These are phyloP conservation scores for Garrulus glandarius DNA, from an alignment of 2,797 vertebrate genomes.

Conservation along the genomic window DNA sequence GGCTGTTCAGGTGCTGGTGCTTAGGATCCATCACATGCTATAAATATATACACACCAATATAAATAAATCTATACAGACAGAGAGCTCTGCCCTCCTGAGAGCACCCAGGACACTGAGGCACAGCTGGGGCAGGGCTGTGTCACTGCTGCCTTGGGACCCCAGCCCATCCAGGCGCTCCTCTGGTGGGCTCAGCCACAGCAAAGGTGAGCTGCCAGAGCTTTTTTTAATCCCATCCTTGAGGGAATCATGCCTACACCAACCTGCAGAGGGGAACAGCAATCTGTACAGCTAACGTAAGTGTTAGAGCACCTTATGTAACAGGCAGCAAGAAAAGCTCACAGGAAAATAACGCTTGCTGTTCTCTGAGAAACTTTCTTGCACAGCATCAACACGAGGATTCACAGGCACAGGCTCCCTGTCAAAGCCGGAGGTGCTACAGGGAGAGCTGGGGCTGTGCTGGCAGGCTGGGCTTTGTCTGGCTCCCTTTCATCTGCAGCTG, in stretches of 20 bases:
- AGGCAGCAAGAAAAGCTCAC: not conserved
- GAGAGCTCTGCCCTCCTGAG: not conserved
- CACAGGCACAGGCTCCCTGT: fast-evolving
- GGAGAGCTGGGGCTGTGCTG: not conserved
- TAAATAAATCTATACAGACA: fast-evolving
- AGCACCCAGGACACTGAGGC: not conserved
- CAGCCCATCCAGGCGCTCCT: not conserved
- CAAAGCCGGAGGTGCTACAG: not conserved
- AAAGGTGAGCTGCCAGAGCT: not conserved
- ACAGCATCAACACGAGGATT: not conserved
- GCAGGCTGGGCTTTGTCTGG: not conserved
- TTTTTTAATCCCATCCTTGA: not conserved
- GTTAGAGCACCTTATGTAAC: not conserved
- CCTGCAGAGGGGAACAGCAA: not conserved
- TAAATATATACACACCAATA: fast-evolving
- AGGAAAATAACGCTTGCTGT: not conserved
- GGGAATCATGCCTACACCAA: not conserved
- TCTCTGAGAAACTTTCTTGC: not conserved
- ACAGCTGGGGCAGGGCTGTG: not conserved
- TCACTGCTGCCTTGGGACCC: not conserved
- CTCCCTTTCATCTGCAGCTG: not conserved
- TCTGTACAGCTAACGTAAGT: not conserved
- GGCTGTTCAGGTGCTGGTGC: not conserved
- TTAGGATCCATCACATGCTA: not conserved
- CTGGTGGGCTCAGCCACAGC: not conserved